phyloP scores from a whole-genome alignment of 2,113 vertebrate genomes.

The Salvator merianae region DNA sequence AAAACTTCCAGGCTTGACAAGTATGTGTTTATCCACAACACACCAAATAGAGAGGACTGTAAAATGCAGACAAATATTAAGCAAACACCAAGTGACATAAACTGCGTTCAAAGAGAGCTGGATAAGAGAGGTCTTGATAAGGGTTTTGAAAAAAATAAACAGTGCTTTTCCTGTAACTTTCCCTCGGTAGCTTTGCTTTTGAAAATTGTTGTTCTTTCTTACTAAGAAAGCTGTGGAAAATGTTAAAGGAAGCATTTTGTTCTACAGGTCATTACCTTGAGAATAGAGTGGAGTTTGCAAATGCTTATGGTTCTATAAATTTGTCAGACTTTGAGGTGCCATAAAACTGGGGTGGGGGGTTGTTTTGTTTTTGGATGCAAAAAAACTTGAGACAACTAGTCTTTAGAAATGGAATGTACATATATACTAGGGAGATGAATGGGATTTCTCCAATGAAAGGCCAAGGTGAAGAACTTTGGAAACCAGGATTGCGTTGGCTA shows the following conservation, averaged over 20 bases:
- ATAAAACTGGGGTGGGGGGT: not conserved
- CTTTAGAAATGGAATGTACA: not conserved
- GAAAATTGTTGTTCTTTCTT: not conserved
- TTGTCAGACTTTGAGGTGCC: not conserved
- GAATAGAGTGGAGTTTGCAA: not conserved
- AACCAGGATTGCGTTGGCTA: too few species aligned
- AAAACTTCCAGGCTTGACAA: not conserved
- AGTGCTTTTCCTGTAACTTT: not conserved
- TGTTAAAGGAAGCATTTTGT: not conserved
- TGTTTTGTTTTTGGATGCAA: not conserved
- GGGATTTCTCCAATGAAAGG: not conserved
- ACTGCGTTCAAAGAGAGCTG: not conserved
- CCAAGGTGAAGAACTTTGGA: not conserved
- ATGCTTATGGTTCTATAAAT: not conserved
- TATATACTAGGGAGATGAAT: not conserved
- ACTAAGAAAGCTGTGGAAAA: not conserved
- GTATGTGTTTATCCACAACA: not conserved
- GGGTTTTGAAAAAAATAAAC: not conserved
- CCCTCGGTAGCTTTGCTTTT: not conserved
- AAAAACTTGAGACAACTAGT: not conserved
- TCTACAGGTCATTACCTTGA: not conserved
- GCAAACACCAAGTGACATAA: not conserved
- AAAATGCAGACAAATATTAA: not conserved
- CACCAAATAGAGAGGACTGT: not conserved
- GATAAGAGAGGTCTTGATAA: not conserved